Conservation (phyloP, 2,113 vertebrate species). For the Hippocampus comes region DNA sequence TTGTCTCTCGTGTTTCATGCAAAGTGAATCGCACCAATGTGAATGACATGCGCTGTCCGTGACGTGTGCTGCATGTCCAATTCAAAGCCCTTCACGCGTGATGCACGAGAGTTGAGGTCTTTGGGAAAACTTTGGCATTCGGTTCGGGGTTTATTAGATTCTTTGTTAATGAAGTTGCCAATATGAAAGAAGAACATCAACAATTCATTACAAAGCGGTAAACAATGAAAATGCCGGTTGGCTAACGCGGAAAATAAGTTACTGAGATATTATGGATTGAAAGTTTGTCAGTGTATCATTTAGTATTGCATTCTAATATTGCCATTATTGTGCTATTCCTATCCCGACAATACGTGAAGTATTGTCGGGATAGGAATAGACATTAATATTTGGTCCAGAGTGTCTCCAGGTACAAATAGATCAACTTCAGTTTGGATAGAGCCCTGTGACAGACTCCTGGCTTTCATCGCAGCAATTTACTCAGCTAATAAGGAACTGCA, state of each 20-base stretch:
- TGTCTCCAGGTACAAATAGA: not conserved
- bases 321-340: not conserved
- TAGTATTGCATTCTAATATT: not conserved
- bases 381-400: not conserved
- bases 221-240: too few species aligned
- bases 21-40: not conserved
- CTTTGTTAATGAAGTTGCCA: not conserved
- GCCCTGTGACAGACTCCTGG: conserved; percentile 7
- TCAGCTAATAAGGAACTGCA: conserved; percentile 30
- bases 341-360: too few species aligned
- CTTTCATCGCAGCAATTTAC: conserved; percentile 23
- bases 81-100: not conserved
- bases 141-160: too few species aligned
- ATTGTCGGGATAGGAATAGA: too few species aligned
- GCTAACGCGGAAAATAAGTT: not conserved
- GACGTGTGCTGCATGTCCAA: not conserved
- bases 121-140: not conserved
- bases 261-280: not conserved
- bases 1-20: not conserved
- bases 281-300: not conserved
- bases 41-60: not conserved
- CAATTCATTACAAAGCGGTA: not conserved
- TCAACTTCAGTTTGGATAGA: conserved; percentile 6
- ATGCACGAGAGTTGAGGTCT: not conserved
- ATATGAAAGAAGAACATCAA: not conserved